Base-by-base conservation (phyloP, 2,888 invertebrate species). In the Caenorhabditis sulstoni region DNA sequence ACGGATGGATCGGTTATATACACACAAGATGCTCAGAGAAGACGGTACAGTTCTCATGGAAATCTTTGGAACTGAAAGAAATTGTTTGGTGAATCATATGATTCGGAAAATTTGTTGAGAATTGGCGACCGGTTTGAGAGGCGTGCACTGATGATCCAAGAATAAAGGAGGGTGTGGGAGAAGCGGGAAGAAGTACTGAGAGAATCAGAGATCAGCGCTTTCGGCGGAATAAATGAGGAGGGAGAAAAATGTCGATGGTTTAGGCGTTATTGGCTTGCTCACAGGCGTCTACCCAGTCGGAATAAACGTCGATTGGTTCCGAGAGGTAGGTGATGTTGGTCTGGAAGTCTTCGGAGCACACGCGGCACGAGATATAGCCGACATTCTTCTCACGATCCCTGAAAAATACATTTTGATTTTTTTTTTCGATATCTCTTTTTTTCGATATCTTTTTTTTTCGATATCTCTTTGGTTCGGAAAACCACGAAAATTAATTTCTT, bases 211-310 rank as follows among this genome's bases (percentile, higher is more conserved):
- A 73, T 73, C 73, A 58, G 37, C 61, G 59, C 67, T 39, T 37
- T 47, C 20, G 44, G 57, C 39, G 44, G 45, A 52, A 41, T 20
- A 39, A 44, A 29, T 39, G n/a, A 18, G 35, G 55, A 50, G 20
- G 20, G 57, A 50, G 11, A 41, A 57, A 14, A 39, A 29, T 29
- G 29, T 29, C 29, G 29, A 29, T 29, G 29, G 29, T 5, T 68
- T 41, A 73, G 41, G 80, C 70, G 20, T 67, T 62, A 52, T 80
- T 99, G 68, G 97, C 97, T 87, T 93, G 94, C 93, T 99, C 98
- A 92, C 98, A 99, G 0, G 97, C 98, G 93, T 99, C 98, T 78
- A 99, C 97, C 98, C 98, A 99, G 91, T 98, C 97, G 92, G 97
- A 97, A 91, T 98, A 99, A 16, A 99, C 98, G 93, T 99, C 99